phyloP scores from a whole-genome alignment of 30 jellyfish, hydroid and myxozoan species.

The Pseudorhiza aurosa region DNA sequence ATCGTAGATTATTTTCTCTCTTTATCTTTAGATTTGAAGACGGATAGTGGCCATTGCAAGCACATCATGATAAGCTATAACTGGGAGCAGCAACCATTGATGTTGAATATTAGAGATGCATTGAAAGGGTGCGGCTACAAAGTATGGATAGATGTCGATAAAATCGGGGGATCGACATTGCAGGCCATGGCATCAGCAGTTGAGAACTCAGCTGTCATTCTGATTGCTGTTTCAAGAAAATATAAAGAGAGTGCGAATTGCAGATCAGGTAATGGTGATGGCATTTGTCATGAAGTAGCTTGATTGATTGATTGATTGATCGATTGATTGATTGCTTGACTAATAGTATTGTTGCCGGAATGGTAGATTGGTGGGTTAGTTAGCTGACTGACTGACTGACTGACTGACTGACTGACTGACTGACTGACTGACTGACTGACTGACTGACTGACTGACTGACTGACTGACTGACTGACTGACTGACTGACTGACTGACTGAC shows the following conservation, averaged over 20 bases:
- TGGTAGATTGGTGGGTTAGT: no score
- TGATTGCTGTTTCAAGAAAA: conserved; percentile 68
- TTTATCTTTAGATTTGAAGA: not conserved
- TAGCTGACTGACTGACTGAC: no score
- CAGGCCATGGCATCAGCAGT: conserved; percentile 95
- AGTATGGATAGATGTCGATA: conserved; percentile 93
- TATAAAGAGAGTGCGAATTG: conserved; percentile 84
- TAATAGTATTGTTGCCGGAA: no score
- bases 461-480: no score
- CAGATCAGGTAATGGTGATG: conserved; percentile 71
- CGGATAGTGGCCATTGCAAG: not conserved
- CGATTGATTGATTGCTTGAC: no score
- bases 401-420: no score
- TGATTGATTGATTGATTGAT: no score
- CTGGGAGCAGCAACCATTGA: conserved; percentile 78
- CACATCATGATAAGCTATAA: conserved; percentile 86
- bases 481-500: no score
- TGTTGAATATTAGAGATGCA: conserved; percentile 66
- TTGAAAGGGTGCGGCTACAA: conserved; percentile 68
- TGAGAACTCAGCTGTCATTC: conserved; percentile 75
- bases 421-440: no score
- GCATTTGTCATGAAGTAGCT: no score
- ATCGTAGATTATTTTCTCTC: no score
- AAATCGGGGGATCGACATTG: conserved; percentile 86
- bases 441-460: no score